Evolutionary conservation across 1,140 invertebrate species (phyloP), one percentile per base, ranked within the genome.

Genomic region (Aphaenogaster ashmeadi): DNA sequence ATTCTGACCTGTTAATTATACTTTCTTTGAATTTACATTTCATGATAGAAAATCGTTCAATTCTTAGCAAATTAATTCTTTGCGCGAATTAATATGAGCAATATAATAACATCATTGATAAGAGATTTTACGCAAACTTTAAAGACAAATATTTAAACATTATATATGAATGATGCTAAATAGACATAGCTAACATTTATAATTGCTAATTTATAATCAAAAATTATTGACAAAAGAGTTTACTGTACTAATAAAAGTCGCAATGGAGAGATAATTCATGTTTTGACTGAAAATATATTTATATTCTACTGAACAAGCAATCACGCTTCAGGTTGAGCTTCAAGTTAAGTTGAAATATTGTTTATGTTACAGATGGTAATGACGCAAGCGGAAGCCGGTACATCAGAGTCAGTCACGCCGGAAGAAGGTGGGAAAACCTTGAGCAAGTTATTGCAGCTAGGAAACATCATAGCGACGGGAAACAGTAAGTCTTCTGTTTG

Each of bases 391-490:
- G 96, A 96, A 88, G 93, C 96, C 54, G 95, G 96, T 75, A 94
- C 96, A 94, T 21, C 96, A 92, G 94, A 95, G 94, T 93, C 96
- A 87, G 95, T 96, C 64, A 96, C 96, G 80, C 88, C 95, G 56
- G 95, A 96, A 44, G 96, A 96, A 67, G 93, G 94, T 66, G 96
- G 95, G 74, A 97, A 96, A 64, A 97, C 97, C 62, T 97, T 98
- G 93, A 98, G 97, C 92, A 98, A 98, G 95, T 96, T 98, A 91
- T 96, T 97, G 88, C 98, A 98, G 86, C 94, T 98, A 67, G 98
- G 97, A 71, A 97, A 97, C n/a, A 97, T 97, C 75, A 95, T 98
- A 69, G 97, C 98, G 92, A 98, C 97, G 58, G 97, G 98, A 94
- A 98, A 97, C 96, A 97, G 98, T 98, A 94, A 94, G 94, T 91